Evolutionary conservation across 2,888 invertebrate genomes (phyloP).

Genomic region (Zeuzera pyrina): DNA sequence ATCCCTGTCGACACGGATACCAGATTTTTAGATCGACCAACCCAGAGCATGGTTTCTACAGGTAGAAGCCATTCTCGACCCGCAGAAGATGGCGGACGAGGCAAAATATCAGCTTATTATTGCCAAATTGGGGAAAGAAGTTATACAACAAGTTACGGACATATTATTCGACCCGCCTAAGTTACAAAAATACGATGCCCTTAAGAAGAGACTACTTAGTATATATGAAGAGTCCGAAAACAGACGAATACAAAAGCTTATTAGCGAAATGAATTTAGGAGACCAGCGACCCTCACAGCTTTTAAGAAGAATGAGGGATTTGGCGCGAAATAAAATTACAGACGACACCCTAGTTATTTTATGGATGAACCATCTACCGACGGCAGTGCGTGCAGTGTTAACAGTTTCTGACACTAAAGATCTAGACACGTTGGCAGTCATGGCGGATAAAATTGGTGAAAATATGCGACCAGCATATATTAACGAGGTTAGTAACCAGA

Average conservation of each 20-base stretch:
- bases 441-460: conserved; percentile 10
- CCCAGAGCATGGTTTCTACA: conserved; percentile 12
- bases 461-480: no score
- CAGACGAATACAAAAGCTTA: conserved; percentile 6
- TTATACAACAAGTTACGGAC: conserved; percentile 10
- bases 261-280: conserved; percentile 5
- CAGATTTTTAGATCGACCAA: conserved; percentile 11
- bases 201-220: neutral
- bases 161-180: conserved; percentile 6
- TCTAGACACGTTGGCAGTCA: conserved; percentile 5
- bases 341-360: conserved; percentile 4
- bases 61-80: conserved; percentile 11
- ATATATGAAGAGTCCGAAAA: neutral
- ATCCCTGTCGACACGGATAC: conserved; percentile 12
- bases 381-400: conserved; percentile 5
- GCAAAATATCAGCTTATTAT: conserved; percentile 8
- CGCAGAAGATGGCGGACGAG: conserved; percentile 6
- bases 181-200: neutral
- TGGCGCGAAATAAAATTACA: conserved; percentile 3
- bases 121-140: conserved; percentile 6
- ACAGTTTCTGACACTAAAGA: conserved; percentile 7
- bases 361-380: conserved; percentile 6
- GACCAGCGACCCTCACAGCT: conserved; percentile 7
- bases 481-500: neutral
- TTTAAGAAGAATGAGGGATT: conserved; percentile 4